Conservation (phyloP, 64 coral and sea anemone species). For the Montipora cactus region DNA sequence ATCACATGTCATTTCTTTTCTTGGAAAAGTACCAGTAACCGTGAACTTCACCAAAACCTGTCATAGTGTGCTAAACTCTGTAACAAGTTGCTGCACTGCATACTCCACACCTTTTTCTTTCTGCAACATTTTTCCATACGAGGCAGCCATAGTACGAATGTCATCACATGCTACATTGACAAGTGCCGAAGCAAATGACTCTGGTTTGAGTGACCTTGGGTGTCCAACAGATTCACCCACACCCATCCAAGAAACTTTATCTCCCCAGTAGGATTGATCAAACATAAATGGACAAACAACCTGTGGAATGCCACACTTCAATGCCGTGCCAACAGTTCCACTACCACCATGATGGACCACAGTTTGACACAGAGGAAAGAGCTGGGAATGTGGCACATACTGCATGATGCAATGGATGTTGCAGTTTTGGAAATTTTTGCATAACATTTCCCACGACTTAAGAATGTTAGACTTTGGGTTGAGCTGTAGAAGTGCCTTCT, state of each 20-base stretch:
- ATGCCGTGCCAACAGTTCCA: constrained; percentile 84
- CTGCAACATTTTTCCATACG: constrained; percentile 47
- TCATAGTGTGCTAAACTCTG: constrained; percentile 48
- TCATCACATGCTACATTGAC: constrained; percentile 34
- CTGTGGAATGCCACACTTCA: constrained; percentile 77
- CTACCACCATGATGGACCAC: constrained; percentile 90
- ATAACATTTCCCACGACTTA: constrained; percentile 92
- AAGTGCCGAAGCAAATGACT: constrained; percentile 55
- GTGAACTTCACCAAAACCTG: neutral
- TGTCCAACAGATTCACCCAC: constrained; percentile 83
- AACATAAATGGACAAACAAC: constrained; percentile 97
- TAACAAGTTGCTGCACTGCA: constrained; percentile 58
- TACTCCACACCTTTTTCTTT: constrained; percentile 49
- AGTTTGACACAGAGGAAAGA: constrained; percentile 78
- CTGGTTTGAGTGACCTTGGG: constrained; percentile 66
- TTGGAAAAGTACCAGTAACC: too few species aligned
- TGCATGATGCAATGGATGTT: constrained; percentile 89
- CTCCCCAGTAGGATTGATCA: constrained; percentile 95
- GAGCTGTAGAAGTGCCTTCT: constrained; percentile 83
- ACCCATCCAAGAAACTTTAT: constrained; percentile 90
- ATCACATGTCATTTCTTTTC: too few species aligned
- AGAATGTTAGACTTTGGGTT: constrained; percentile 54
- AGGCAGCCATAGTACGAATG: constrained; percentile 41
- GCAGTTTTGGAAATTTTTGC: constrained; percentile 88
- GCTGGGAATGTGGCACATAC: constrained; percentile 62